Evolutionary conservation across 2,113 vertebrate species (phyloP).

Genomic region (Cyprinodon tularosa): DNA sequence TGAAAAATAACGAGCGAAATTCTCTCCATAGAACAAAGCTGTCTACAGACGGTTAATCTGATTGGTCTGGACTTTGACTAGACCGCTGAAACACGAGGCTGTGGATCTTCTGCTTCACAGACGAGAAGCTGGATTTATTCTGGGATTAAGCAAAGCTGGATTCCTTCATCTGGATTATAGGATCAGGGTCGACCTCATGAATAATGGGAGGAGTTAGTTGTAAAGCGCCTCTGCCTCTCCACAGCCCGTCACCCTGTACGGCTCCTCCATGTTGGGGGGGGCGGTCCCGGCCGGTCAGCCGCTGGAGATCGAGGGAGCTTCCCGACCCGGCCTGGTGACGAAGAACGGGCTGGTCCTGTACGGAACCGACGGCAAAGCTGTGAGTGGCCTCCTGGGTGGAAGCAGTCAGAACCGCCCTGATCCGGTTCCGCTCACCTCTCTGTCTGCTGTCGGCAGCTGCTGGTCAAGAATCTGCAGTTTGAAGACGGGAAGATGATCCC

Average conservation of each 20-base stretch:
- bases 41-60: not conserved
- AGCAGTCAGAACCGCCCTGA: no score
- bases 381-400: constrained; percentile 59
- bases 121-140: no score
- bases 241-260: constrained; percentile 87
- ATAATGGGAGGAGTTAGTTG: no score
- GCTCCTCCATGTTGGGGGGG: constrained; percentile 82
- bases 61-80: not conserved
- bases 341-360: constrained; percentile 88
- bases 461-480: constrained; percentile 87
- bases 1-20: no score
- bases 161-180: no score
- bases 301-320: constrained; percentile 83
- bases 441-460: constrained; percentile 69
- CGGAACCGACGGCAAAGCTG: constrained; percentile 88
- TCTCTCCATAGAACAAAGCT: no score
- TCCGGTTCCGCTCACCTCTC: not conserved
- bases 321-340: constrained; percentile 84
- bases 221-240: constrained; percentile 22
- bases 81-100: not conserved
- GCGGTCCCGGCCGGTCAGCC: constrained; percentile 81
- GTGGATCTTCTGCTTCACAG: no score
- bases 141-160: no score
- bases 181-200: no score
- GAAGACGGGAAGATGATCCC: constrained; percentile 88